Base-by-base conservation (phyloP, 2,888 invertebrate species). In the Phymatocera aterrima region DNA sequence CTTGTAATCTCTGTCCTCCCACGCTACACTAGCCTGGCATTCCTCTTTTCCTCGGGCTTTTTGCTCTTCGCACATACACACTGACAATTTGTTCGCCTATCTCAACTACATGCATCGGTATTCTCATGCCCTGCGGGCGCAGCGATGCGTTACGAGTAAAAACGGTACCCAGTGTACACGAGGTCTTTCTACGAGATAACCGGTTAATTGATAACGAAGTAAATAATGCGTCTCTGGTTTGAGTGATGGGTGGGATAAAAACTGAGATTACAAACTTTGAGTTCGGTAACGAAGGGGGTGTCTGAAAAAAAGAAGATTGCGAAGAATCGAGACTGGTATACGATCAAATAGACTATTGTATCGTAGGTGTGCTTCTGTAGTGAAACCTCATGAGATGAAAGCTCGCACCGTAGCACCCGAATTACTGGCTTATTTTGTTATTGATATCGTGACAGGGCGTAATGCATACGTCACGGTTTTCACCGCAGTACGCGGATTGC, bases 1-100 rank as follows among this genome's bases (percentile, higher is more conserved):
- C 77, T 77, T 60, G 80, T 79, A 80, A 82, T 74, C 77, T 77
- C 40, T 78, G 82, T 82, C 81, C 82, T 79, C 82, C 80, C 82
- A 82, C 82, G 78, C 78, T 37, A 31, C n/a, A n/a, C n/a, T 37
- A n/a, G 18, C 61, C 46, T 57, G 34, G 34, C 54, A 40, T 37
- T 34, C 34, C 37, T 70, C 34, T 40, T 43, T 8, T 37, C 74
- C 43, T 46, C 12, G 48, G 48, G 60, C 48, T 46, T 43, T 75
- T 78, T 43, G 15, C 54, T 57, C 54, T 46, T 77, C 10, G 51
- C 12, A 65, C 37, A 68, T n/a, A n/a, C 24, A 70, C 15, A n/a
- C 48, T 54, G 6, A 64, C 31, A 48, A 46, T 60, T 48, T 78
- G 77, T 79, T 79, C 77, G 78, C 79, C 78, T 75, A 60, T 37